A percentile compares a stretch with the other conserved stretches of the same genome.
phyloP scores from a whole-genome alignment of 2,113 vertebrate species.

The Microcebus jonahi region DNA sequence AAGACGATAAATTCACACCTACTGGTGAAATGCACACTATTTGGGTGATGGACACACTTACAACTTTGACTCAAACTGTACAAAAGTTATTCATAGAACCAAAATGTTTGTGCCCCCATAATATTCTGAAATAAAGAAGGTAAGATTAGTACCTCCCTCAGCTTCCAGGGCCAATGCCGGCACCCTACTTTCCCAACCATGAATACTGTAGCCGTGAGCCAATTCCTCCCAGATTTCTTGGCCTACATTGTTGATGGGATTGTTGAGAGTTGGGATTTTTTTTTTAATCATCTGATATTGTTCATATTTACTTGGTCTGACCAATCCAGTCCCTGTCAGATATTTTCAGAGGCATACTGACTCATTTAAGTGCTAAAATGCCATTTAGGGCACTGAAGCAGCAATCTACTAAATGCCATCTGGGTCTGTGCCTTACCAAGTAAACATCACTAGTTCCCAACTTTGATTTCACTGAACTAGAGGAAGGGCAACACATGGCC shows the following conservation, averaged over 20 bases:
- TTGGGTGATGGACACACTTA: too few relatives aligned
- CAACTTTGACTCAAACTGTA: too few relatives aligned
- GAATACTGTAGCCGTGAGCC: not conserved
- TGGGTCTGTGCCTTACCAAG: not conserved
- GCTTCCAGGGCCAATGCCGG: not conserved
- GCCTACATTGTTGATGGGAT: not conserved
- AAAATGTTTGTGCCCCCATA: too few relatives aligned
- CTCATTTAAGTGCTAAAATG: slow-evolving; percentile 35
- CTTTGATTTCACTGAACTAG: not conserved
- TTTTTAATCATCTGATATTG: slow-evolving; percentile 20
- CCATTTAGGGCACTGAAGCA: not conserved
- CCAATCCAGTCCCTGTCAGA: not conserved
- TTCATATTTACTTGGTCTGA: slow-evolving; percentile 12
- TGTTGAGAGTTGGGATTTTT: not conserved
- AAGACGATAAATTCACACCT: not conserved
- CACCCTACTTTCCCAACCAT: not conserved
- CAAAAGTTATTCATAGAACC: too few relatives aligned
- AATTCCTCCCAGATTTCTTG: not conserved
- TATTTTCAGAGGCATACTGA: slow-evolving; percentile 59
- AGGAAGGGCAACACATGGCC: not conserved
- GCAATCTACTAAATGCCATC: not conserved
- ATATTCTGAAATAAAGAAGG: too few relatives aligned
- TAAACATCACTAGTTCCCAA: not conserved
- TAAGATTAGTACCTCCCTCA: not conserved
- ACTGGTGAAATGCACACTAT: too few relatives aligned